These are phyloP conservation scores for Camponotus vicinus DNA, from an alignment of 1,140 invertebrate genomes.

Conservation along the genomic window DNA sequence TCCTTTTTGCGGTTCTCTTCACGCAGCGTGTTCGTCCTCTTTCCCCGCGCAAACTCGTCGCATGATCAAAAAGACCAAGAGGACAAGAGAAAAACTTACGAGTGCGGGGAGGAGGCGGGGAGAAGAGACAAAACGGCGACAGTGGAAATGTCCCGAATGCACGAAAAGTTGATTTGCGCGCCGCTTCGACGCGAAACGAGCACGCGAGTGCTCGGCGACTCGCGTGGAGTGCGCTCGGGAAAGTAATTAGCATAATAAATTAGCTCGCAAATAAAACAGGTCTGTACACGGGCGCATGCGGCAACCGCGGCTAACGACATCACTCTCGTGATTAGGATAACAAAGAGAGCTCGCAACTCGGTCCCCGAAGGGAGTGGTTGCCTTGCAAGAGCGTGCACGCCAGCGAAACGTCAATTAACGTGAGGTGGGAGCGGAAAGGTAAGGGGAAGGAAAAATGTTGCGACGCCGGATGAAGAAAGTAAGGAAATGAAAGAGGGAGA, in stretches of 20 bases:
- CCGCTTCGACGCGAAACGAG: neutral
- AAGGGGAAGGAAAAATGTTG: neutral
- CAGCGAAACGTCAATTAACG: slow-evolving; percentile 67
- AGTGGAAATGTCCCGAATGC: neutral
- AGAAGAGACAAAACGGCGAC: neutral
- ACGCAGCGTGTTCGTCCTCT: neutral
- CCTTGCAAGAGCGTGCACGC: slow-evolving; percentile 27
- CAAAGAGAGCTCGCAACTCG: slow-evolving; percentile 52
- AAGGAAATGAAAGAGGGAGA: neutral
- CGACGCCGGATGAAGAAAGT: slow-evolving; percentile 6
- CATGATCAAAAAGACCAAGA: slow-evolving; percentile 27
- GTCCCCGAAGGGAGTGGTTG: slow-evolving; percentile 1
- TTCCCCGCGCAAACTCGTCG: slow-evolving; percentile 14
- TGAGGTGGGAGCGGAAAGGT: neutral
- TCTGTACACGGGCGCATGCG: slow-evolving; percentile 30
- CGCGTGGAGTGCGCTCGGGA: slow-evolving; percentile 59
- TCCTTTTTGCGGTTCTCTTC: neutral
- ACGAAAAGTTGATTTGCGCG: slow-evolving; percentile 37
- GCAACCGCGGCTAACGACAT: slow-evolving; percentile 63
- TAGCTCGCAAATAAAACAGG: slow-evolving; percentile 73
- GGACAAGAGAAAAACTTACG: slow-evolving; percentile 15
- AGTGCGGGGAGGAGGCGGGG: neutral
- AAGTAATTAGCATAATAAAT: slow-evolving; percentile 81
- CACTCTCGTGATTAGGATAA: slow-evolving; percentile 68
- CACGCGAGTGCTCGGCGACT: slow-evolving; percentile 47